Percentiles rank a stretch among this genome's conserved stretches.
phyloP scores from a whole-genome alignment of 1,140 invertebrate genomes.

The Cephus cinctus region DNA sequence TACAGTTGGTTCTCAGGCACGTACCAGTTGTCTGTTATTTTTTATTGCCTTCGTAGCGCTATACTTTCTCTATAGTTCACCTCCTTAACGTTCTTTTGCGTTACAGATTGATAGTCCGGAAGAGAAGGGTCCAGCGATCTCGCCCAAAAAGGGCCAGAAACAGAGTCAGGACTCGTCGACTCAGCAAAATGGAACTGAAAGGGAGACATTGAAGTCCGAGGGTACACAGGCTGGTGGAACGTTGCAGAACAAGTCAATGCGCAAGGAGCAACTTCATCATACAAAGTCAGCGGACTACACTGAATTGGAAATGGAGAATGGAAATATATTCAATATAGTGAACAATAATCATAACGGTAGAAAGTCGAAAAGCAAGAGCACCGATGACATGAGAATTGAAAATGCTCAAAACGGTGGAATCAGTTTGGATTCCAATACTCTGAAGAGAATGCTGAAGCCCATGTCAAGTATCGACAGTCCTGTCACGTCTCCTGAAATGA shows the following conservation, averaged over 20 bases:
- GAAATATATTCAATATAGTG: slow-evolving; percentile 64
- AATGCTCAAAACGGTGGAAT: slow-evolving; percentile 61
- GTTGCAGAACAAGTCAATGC: slow-evolving; percentile 60
- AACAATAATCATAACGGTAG: slow-evolving; percentile 68
- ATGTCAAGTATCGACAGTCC: slow-evolving; percentile 85
- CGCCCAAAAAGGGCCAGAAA: slow-evolving; percentile 46
- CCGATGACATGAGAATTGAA: slow-evolving; percentile 75
- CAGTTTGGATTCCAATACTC: slow-evolving; percentile 76
- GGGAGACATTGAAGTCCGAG: slow-evolving; percentile 68
- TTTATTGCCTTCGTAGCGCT: slow-evolving; percentile 28
- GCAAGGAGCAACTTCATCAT: slow-evolving; percentile 67
- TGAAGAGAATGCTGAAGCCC: slow-evolving; percentile 92
- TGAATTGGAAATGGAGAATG: slow-evolving; percentile 67
- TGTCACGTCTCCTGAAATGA: slow-evolving; percentile 85
- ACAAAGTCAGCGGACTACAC: slow-evolving; percentile 76
- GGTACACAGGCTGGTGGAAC: slow-evolving; percentile 78
- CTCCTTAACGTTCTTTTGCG: slow-evolving; percentile 13
- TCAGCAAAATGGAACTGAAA: slow-evolving; percentile 53
- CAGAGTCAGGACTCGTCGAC: slow-evolving; percentile 58
- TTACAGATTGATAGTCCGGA: slow-evolving; percentile 56
- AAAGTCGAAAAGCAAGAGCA: slow-evolving; percentile 81
- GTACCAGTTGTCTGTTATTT: slow-evolving; percentile 1
- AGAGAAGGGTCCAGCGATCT: slow-evolving; percentile 48
- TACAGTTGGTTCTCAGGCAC: slow-evolving; percentile 58
- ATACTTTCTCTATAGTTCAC: slow-evolving; percentile 30